Evolutionary conservation across 2,797 vertebrate species (phyloP).

Genomic region (Crenuchus spilurus): DNA sequence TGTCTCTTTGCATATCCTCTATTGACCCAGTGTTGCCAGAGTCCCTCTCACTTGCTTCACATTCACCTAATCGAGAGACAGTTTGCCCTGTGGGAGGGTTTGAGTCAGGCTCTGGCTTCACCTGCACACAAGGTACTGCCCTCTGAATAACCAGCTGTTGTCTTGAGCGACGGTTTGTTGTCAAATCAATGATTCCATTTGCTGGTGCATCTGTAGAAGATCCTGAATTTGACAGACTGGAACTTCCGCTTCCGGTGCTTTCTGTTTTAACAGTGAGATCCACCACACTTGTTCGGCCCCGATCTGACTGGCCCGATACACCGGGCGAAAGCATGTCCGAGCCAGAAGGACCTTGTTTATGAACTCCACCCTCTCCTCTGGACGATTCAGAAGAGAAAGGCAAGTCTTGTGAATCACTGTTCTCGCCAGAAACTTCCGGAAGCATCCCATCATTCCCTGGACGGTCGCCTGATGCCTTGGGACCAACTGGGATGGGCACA

Average conservation of each 20-base stretch:
- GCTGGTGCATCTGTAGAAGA: slow-evolving; percentile 77
- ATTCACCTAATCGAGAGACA: slow-evolving; percentile 72
- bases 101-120: slow-evolving; percentile 87
- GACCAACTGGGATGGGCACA: slow-evolving; percentile 90
- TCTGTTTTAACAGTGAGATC: slow-evolving; percentile 90
- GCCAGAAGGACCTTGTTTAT: slow-evolving; percentile 82
- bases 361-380: slow-evolving; percentile 75
- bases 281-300: slow-evolving; percentile 79
- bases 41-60: slow-evolving; percentile 39
- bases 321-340: slow-evolving; percentile 81
- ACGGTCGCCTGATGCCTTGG: slow-evolving; percentile 87
- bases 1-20: slow-evolving; percentile 49
- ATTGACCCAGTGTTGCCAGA: slow-evolving; percentile 47
- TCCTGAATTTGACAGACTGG: slow-evolving; percentile 72
- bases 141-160: slow-evolving; percentile 93
- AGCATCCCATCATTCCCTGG: slow-evolving; percentile 83
- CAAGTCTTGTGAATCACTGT: slow-evolving; percentile 80
- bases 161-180: slow-evolving; percentile 87
- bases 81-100: slow-evolving; percentile 75
- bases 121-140: slow-evolving; percentile 83
- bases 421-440: slow-evolving; percentile 80
- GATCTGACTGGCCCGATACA: slow-evolving; percentile 83
- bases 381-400: slow-evolving; percentile 77
- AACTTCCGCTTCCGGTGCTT: slow-evolving; percentile 73
- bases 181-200: slow-evolving; percentile 96